Evolutionary conservation across 2,113 vertebrate genomes (phyloP), one percentile per base, ranked within the genome.

Genomic region (Alligator sinensis): DNA sequence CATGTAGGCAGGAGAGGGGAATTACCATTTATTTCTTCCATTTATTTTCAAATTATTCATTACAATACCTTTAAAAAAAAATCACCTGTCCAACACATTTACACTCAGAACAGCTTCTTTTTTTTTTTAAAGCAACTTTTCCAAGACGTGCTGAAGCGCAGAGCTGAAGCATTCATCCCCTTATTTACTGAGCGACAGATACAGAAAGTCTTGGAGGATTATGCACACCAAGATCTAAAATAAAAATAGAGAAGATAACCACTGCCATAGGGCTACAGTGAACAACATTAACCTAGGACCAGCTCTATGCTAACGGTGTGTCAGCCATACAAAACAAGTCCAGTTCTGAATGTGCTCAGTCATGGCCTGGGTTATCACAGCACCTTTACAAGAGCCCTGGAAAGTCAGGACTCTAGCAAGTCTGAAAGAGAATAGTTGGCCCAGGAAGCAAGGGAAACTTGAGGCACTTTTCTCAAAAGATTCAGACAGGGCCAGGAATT

Each of bases 51-150:
- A 82, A 91, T 68, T 84, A 64, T 55, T 89, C 59, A 86, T 77
- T 89, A 84, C 3, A 87, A 77, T 28, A 70, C 78, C 30, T 91
- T 47, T 83, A 82, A 94, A 93, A 68, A 68, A 28, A 34, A 21
- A 82, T 14, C 82, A 82, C 27, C 64, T 82, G 64, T 15, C 12
- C 27, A 91, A 80, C 30, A 93, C 17, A 93, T 89, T 93, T 84
- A 55, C 77, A 84, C n/a, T 9, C 85, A 92, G n/a, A 47, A 59
- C 91, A 70, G 76, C 1, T 82, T 82, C 1, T 82, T 82, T 95
- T 68, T 68, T 92, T 91, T 19, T 91, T 91, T 19, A 83, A 91
- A 72, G 8, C 91, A 95, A 94, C n/a, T 84, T 93, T 92, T 92
- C 61, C 80, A 80, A 83, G 28, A 89, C 17, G 70, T 84, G 74